These are phyloP conservation scores for Hoplostethus atlanticus DNA, from an alignment of 2,797 vertebrate genomes.

Conservation along the genomic window DNA sequence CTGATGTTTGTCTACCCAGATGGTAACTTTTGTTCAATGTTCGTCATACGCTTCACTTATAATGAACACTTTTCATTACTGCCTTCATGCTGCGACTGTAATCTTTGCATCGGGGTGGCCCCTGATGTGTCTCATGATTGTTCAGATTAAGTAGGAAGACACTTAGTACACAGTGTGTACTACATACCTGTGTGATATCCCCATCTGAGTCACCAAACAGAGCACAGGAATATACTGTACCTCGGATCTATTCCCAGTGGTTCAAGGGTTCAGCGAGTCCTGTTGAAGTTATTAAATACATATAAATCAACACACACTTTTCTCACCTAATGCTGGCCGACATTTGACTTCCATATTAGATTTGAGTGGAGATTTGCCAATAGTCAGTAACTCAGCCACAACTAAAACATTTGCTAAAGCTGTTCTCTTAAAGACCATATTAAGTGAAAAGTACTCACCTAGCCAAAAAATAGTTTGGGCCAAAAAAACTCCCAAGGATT, in stretches of 20 bases:
- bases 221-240: not conserved
- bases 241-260: constrained; percentile 2
- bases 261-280: constrained; percentile 7
- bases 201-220: not conserved
- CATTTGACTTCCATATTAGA: constrained; percentile 11
- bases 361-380: constrained; percentile 41
- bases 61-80: not conserved
- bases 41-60: not conserved
- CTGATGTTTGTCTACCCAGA: no score
- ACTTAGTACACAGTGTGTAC: not conserved
- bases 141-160: not conserved
- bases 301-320: constrained; percentile 24
- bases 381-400: constrained; percentile 39
- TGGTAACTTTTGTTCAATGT: no score
- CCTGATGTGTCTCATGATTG: not conserved
- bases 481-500: constrained; percentile 27
- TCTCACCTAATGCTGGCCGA: constrained; percentile 10
- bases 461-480: constrained; percentile 23
- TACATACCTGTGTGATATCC: no score
- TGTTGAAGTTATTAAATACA: not conserved
- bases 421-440: constrained; percentile 36
- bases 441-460: constrained; percentile 27
- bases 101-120: not conserved
- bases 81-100: not conserved
- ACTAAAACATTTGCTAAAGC: constrained; percentile 47